A percentile compares a stretch with the other conserved stretches of the same genome.
Conservation (phyloP, 2,113 vertebrate genomes). For the Chamaea fasciata region DNA sequence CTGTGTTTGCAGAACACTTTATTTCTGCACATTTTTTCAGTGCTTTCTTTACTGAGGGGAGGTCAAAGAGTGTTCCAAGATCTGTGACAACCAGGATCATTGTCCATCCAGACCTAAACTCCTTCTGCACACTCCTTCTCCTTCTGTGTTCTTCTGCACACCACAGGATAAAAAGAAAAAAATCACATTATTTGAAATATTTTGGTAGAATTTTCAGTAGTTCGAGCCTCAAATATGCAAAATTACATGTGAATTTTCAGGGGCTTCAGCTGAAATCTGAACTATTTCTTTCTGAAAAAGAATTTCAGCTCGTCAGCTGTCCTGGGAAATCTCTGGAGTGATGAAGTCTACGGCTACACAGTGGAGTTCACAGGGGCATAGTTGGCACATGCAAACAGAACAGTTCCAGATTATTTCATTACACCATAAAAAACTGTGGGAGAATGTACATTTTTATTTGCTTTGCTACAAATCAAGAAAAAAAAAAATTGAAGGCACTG, state of each 20-base stretch:
- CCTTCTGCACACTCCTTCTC: too few species aligned
- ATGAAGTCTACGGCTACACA: rapidly evolving
- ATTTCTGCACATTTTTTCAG: not conserved
- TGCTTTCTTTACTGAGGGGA: not conserved
- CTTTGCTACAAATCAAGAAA: not conserved
- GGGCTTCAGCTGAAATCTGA: not conserved
- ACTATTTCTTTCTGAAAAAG: not conserved
- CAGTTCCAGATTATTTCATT: not conserved
- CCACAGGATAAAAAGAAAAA: not conserved
- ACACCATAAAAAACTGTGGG: not conserved
- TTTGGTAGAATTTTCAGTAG: not conserved
- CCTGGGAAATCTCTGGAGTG: not conserved
- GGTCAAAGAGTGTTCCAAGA: rapidly evolving
- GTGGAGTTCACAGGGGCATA: not conserved
- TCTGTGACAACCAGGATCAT: not conserved
- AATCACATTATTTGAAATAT: not conserved
- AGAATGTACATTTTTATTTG: not conserved
- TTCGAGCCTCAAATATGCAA: not conserved
- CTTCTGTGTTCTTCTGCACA: not conserved
- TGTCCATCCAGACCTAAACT: not conserved
- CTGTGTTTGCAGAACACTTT: not conserved
- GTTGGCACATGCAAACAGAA: not conserved
- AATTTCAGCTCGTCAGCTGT: not conserved
- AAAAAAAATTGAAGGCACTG: not conserved
- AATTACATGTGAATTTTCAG: not conserved